These are phyloP conservation scores for Oncorhynchus kisutch DNA, from an alignment of 2,113 vertebrate species.

Conservation along the genomic window DNA sequence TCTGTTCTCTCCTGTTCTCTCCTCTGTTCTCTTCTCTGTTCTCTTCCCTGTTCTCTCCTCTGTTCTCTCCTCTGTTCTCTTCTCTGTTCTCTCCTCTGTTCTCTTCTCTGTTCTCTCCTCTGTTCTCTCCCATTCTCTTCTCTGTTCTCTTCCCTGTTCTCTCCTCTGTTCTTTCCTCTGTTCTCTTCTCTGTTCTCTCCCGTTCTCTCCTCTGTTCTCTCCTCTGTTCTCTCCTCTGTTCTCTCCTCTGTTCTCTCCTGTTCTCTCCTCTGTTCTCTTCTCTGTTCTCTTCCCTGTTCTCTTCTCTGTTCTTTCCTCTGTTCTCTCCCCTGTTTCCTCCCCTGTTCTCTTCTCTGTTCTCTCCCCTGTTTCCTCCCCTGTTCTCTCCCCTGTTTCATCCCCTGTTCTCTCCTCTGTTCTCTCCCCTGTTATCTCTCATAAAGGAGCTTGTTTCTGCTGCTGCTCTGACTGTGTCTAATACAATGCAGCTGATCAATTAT, in stretches of 20 bases:
- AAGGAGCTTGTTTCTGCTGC: constrained; percentile 1
- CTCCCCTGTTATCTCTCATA: not conserved
- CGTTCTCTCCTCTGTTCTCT: too few species aligned
- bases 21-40: not conserved
- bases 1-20: not conserved
- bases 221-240: not conserved
- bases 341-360: too few species aligned
- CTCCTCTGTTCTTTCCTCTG: too few species aligned
- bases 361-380: too few species aligned
- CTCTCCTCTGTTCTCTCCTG: too few species aligned
- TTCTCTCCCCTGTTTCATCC: not conserved
- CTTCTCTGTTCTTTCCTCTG: not conserved
- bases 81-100: accelerated
- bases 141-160: not conserved
- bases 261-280: too few species aligned
- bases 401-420: not conserved
- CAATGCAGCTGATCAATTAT: constrained; percentile 31
- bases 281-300: not conserved
- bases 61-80: too few species aligned
- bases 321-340: too few species aligned
- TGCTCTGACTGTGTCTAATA: constrained; percentile 1
- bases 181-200: not conserved
- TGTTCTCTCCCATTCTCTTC: not conserved
- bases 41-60: not conserved
- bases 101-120: too few species aligned